phyloP scores from a whole-genome alignment of 1,140 invertebrate species.

The Zophobas atratus region DNA sequence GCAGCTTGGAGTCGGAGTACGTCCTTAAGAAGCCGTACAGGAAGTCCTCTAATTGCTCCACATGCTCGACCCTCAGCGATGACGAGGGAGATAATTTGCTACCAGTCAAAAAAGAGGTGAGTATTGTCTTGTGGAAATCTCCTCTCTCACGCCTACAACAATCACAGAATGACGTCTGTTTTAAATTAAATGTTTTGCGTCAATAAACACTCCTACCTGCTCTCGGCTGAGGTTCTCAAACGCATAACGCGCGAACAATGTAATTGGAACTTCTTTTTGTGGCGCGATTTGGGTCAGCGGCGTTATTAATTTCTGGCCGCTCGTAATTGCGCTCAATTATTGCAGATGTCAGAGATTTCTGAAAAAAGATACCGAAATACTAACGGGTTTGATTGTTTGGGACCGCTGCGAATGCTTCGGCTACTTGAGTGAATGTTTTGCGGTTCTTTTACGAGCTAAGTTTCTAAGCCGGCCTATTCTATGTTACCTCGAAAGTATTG shows the following conservation, averaged over 20 bases:
- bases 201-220: slow-evolving; percentile 50
- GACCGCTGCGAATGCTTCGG: background rate
- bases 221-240: slow-evolving; percentile 5
- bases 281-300: background rate
- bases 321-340: no score
- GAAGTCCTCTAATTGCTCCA: slow-evolving; percentile 77
- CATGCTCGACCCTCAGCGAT: slow-evolving; percentile 76
- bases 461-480: background rate
- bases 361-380: no score
- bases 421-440: slow-evolving; percentile 4
- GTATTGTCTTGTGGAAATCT: slow-evolving; percentile 48
- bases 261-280: background rate
- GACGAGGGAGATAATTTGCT: slow-evolving; percentile 74
- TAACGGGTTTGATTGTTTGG: background rate
- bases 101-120: slow-evolving; percentile 68
- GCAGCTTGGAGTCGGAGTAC: slow-evolving; percentile 72
- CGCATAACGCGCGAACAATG: background rate
- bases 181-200: slow-evolving; percentile 51
- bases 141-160: slow-evolving; percentile 17
- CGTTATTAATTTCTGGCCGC: no score
- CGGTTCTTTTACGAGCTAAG: slow-evolving; percentile 7
- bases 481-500: background rate
- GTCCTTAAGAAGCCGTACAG: slow-evolving; percentile 70
- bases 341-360: no score
- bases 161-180: slow-evolving; percentile 45